Evolutionary conservation across 2,113 vertebrate species (phyloP).

Genomic region (Xiphophorus hellerii): DNA sequence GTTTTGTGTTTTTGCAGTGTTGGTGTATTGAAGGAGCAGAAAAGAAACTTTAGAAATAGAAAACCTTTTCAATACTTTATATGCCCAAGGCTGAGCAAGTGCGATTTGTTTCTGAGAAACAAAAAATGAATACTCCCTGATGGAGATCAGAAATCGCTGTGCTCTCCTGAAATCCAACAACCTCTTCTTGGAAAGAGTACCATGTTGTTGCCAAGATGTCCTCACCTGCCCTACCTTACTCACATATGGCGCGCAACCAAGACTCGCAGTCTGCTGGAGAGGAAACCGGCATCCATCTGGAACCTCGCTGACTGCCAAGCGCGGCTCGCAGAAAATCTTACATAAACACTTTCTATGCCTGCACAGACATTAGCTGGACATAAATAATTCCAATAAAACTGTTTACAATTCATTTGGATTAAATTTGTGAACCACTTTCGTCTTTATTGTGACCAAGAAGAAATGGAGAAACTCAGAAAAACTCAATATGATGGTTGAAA

Average conservation of each 20-base stretch:
- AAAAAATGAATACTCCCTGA: constrained; percentile 33
- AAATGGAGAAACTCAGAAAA: not conserved
- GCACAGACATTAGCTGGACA: not conserved
- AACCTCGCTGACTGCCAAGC: constrained; percentile 47
- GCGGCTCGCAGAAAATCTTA: constrained; percentile 22
- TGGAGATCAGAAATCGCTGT: constrained; percentile 30
- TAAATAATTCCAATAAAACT: not conserved
- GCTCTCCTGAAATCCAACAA: constrained; percentile 39
- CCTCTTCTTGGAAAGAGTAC: constrained; percentile 44
- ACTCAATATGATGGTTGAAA: not conserved
- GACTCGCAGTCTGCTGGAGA: constrained; percentile 57
- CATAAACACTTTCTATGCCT: not conserved
- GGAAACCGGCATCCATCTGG: constrained; percentile 57
- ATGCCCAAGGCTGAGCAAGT: constrained; percentile 5
- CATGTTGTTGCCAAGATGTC: constrained; percentile 56
- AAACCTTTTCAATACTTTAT: not conserved
- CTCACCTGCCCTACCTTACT: constrained; percentile 64
- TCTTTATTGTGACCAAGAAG: not conserved
- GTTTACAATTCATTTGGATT: not conserved
- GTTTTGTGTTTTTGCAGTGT: too few species aligned
- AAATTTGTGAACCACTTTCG: not conserved
- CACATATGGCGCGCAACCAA: constrained; percentile 57
- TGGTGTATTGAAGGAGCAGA: too few species aligned
- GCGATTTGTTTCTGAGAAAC: constrained; percentile 1
- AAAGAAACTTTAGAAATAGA: constrained; percentile 1